A percentile compares a stretch with the other conserved stretches of the same genome.
These are phyloP conservation scores for Gallinago stenura DNA, from an alignment of 2,797 vertebrate genomes.

Conservation along the genomic window DNA sequence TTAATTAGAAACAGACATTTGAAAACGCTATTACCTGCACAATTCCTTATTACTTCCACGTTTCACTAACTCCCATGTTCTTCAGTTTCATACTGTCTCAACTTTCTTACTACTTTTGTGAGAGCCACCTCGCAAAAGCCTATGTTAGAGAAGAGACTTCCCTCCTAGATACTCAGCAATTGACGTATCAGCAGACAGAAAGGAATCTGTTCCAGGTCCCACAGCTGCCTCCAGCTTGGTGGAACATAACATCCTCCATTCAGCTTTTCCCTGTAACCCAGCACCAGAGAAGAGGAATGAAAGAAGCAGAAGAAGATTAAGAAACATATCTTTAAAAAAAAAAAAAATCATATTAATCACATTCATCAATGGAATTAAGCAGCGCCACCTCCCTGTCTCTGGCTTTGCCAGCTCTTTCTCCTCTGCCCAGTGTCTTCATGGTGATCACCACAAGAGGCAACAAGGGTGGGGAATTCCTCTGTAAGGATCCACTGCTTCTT, in stretches of 20 bases:
- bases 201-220: background rate
- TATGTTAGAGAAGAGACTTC: background rate
- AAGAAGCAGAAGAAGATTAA: slow-evolving; percentile 30
- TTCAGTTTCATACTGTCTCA: background rate
- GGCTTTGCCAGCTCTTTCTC: background rate
- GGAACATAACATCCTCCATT: background rate
- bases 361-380: slow-evolving; percentile 25
- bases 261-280: background rate
- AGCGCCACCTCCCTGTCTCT: slow-evolving; percentile 11
- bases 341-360: background rate
- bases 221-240: background rate
- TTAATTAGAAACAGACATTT: background rate
- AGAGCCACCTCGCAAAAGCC: background rate
- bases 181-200: background rate
- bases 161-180: slow-evolving; percentile 2
- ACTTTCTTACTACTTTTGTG: background rate
- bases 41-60: background rate
- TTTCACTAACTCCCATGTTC: background rate
- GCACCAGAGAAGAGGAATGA: slow-evolving; percentile 17
- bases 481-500: slow-evolving; percentile 18
- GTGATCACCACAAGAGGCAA: slow-evolving; percentile 23
- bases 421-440: slow-evolving; percentile 21
- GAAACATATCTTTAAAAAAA: background rate
- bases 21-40: background rate
- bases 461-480: slow-evolving; percentile 5